phyloP scores from a whole-genome alignment of 2,888 invertebrate species.

The Zygaena filipendulae region DNA sequence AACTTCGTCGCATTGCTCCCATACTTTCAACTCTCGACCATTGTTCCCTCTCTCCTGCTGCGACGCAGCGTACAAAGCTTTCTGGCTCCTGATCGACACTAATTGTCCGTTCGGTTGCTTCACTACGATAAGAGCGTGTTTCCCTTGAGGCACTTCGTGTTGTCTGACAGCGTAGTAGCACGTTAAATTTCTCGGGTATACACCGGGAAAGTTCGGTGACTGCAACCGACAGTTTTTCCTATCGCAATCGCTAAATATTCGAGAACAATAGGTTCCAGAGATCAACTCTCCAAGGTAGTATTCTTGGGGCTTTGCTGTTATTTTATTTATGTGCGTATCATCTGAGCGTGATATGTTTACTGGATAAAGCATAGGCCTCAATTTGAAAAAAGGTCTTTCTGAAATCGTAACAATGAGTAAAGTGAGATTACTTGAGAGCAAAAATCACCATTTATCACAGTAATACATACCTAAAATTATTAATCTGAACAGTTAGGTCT shows the following conservation, averaged over 20 bases:
- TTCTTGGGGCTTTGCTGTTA: constrained; percentile 58
- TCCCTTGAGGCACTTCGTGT: constrained; percentile 86
- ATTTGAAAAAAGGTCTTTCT: constrained; percentile 64
- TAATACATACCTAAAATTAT: too few relatives aligned
- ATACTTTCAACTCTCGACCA: constrained; percentile 72
- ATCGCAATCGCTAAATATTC: constrained; percentile 93
- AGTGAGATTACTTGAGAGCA: too few relatives aligned
- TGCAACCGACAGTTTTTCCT: constrained; percentile 89
- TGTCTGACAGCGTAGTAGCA: constrained; percentile 93
- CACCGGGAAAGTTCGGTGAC: constrained; percentile 92
- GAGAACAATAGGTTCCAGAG: constrained; percentile 90
- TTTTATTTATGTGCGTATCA: constrained; percentile 45
- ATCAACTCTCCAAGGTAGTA: constrained; percentile 89
- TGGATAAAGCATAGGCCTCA: constrained; percentile 52
- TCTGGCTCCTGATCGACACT: constrained; percentile 83
- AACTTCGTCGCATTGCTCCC: constrained; percentile 89
- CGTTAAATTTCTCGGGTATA: constrained; percentile 93
- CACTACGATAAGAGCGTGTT: constrained; percentile 88
- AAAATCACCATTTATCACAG: too few relatives aligned
- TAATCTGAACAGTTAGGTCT: too few relatives aligned
- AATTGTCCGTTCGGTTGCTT: constrained; percentile 87
- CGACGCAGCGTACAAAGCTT: constrained; percentile 70
- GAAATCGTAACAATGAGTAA: constrained; percentile 31
- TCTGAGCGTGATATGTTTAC: constrained; percentile 60
- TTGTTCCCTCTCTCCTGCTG: constrained; percentile 69